Percentiles rank a stretch among this genome's conserved stretches.
Evolutionary conservation across 2,113 vertebrate genomes (phyloP).

Genomic region (Chaenocephalus aceratus): DNA sequence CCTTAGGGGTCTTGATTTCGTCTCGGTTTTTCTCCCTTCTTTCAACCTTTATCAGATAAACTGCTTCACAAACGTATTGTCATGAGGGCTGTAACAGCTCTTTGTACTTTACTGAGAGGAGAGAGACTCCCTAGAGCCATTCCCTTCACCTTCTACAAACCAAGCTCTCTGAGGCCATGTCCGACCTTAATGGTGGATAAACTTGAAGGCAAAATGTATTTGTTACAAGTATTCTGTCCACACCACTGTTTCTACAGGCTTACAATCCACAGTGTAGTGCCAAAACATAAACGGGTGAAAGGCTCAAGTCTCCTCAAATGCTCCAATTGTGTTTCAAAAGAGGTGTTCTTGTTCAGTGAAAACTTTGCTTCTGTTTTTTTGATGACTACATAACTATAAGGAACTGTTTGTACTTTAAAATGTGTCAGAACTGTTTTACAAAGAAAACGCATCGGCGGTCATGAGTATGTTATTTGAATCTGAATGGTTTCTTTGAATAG

Average conservation of each 20-base stretch:
- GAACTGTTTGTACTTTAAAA: background rate
- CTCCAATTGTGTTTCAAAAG: background rate
- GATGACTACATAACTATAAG: background rate
- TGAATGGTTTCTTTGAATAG: background rate
- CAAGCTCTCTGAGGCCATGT: slow-evolving; percentile 23
- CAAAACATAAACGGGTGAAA: background rate
- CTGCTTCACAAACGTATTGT: slow-evolving; percentile 47
- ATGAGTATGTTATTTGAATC: background rate
- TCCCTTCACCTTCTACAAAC: slow-evolving; percentile 34
- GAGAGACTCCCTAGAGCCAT: slow-evolving; percentile 26
- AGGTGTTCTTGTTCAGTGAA: background rate
- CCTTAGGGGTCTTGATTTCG: slow-evolving; percentile 18
- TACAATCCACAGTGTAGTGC: background rate
- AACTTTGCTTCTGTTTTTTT: background rate
- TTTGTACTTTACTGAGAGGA: slow-evolving; percentile 46
- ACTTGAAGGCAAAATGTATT: slow-evolving; percentile 1
- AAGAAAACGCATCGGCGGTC: too few species aligned
- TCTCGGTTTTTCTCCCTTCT: slow-evolving; percentile 33
- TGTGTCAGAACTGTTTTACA: too few species aligned
- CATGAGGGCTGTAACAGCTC: slow-evolving; percentile 37
- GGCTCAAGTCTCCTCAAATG: background rate
- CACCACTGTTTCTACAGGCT: background rate
- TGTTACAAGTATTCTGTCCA: background rate
- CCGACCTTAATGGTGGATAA: slow-evolving; percentile 22
- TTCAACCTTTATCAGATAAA: slow-evolving; percentile 51